Percentiles rank a stretch among this genome's conserved stretches.
These are phyloP conservation scores for Bombylius major DNA, from an alignment of 2,888 invertebrate genomes.

Conservation along the genomic window DNA sequence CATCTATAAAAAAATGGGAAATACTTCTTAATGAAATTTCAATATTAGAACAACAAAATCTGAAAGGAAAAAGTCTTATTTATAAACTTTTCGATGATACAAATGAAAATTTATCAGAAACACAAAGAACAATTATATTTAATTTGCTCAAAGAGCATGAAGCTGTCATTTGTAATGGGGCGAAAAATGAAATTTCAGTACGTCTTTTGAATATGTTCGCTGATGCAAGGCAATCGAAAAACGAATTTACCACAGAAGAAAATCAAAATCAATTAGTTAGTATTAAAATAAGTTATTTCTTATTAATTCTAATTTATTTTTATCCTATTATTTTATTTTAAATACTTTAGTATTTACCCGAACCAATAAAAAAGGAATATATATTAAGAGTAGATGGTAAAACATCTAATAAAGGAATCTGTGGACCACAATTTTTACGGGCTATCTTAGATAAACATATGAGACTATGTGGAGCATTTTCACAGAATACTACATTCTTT, in stretches of 20 bases:
- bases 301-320: neutral
- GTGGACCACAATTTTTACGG: conserved; percentile 37
- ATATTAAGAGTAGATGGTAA: conserved; percentile 38
- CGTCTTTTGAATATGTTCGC: conserved; percentile 15
- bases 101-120: neutral
- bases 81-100: conserved; percentile 13
- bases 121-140: conserved; percentile 8
- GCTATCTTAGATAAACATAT: conserved; percentile 57
- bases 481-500: conserved; percentile 56
- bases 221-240: conserved; percentile 12
- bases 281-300: neutral
- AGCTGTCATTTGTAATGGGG: conserved; percentile 12
- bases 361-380: conserved; percentile 36
- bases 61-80: conserved; percentile 13
- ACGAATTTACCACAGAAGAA: conserved; percentile 12
- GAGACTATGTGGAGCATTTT: conserved; percentile 65
- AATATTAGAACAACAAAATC: conserved; percentile 12
- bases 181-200: conserved; percentile 12
- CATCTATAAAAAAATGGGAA: conserved; percentile 16
- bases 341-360: conserved; percentile 15
- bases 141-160: conserved; percentile 14
- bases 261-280: conserved; percentile 4
- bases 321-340: neutral
- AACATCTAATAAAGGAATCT: conserved; percentile 21
- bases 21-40: conserved; percentile 14